phyloP scores from a whole-genome alignment of 2,113 vertebrate genomes.

The Callocephalon fimbriatum region DNA sequence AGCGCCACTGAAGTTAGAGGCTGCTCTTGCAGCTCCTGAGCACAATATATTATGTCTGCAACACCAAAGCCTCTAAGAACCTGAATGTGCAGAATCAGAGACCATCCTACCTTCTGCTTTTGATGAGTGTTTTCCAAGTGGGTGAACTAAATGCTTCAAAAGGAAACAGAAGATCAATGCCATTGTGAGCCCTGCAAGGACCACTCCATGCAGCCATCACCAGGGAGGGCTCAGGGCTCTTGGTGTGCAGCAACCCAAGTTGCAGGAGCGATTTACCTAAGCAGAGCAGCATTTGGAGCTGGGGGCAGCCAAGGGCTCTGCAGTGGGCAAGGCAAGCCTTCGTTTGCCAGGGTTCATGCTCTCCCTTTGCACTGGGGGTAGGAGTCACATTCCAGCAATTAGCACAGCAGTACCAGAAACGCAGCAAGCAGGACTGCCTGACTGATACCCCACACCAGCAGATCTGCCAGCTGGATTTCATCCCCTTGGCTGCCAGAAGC shows the following conservation, averaged over 20 bases:
- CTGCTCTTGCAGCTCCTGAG: neutral
- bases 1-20: neutral
- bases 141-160: neutral
- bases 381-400: constrained; percentile 16
- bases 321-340: neutral
- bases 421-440: neutral
- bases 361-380: fast-evolving
- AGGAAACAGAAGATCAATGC: neutral
- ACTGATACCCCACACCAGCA: neutral
- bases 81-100: fast-evolving
- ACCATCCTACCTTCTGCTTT: neutral
- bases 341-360: neutral
- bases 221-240: neutral
- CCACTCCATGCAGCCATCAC: fast-evolving
- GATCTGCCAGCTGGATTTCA: constrained; percentile 5
- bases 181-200: neutral
- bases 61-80: neutral
- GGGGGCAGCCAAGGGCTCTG: neutral
- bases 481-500: constrained; percentile 10
- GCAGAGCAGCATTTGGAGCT: neutral
- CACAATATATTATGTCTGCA: neutral
- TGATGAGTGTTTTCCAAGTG: neutral
- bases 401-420: neutral
- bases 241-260: neutral
- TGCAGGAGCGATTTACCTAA: neutral